Base-by-base conservation (phyloP, 2,888 invertebrate species). In the Chalcis sispes region DNA sequence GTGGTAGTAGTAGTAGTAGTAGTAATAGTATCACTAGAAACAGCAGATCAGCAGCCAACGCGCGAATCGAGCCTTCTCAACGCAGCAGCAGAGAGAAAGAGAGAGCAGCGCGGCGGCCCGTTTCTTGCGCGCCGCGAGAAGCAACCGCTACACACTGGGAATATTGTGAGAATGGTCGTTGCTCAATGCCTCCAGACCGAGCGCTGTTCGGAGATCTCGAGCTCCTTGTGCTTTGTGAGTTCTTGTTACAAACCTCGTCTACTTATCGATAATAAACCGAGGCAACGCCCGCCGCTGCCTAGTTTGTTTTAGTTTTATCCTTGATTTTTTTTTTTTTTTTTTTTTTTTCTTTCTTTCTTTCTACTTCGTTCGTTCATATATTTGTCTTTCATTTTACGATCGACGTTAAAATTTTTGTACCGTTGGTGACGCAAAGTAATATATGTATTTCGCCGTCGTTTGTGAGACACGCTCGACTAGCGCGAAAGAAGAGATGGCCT, bases 111-210 rank as follows among this genome's bases (percentile, higher is more conserved):
- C 10, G 32, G 23, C 29, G 52, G n/a, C n/a, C n/a, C n/a, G n/a
- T n/a, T n/a, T n/a, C n/a, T n/a, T n/a, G 36, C 52, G 52, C 3
- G 64, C 50, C 40, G 15, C 23, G 46, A 40, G 40, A 58, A 40
- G 42, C 56, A 29, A 27, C 2, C 58, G 23, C 52, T 15, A n/a
- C 54, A 40, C 4, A 13, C 23, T 8, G 15, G 27, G 46, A 48
- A 46, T 40, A 15, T 48, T 18, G 69, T 29, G 64, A 75, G 72
- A 75, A 78, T 78, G 78, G 78, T 78, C 73, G 78, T 78, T 78
- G 78, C 78, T 58, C 78, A 78, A 78, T 78, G 78, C 75, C 78
- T 78, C 70, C 78, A 78, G 70, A 78, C 78, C 78, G 75, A 78
- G 73, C 78, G 78, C 66, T 78, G 78, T 78, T 75, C 78, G 78